phyloP scores from a whole-genome alignment of 2,888 invertebrate species.

The Electrophaes corylata region DNA sequence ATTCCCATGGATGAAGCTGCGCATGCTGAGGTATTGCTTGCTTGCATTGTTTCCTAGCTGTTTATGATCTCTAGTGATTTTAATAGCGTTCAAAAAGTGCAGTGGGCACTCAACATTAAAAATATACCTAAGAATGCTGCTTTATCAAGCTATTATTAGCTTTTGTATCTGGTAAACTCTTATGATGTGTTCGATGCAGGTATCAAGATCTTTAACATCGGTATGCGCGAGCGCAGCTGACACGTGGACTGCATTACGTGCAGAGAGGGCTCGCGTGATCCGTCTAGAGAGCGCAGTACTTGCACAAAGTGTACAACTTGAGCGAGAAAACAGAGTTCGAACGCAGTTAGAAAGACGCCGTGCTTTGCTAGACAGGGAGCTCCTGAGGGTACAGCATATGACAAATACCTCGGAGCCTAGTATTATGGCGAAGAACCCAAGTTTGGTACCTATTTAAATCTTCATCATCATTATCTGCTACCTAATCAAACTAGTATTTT shows the following conservation, averaged over 20 bases:
- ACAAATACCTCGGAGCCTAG: slow-evolving; percentile 31
- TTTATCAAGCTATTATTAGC: too few species aligned
- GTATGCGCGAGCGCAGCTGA: slow-evolving; percentile 65
- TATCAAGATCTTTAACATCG: slow-evolving; percentile 64
- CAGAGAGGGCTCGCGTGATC: slow-evolving; percentile 70
- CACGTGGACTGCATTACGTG: slow-evolving; percentile 70
- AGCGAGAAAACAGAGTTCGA: slow-evolving; percentile 69
- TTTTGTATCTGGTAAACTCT: too few species aligned
- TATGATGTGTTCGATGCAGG: slow-evolving; percentile 42
- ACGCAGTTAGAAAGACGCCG: slow-evolving; percentile 71
- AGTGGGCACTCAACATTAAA: not conserved
- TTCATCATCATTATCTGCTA: slow-evolving; percentile 3
- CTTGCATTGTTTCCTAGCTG: not conserved
- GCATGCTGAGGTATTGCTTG: slow-evolving; percentile 51
- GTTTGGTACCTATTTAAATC: slow-evolving; percentile 47
- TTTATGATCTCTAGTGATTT: not conserved
- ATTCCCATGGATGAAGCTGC: slow-evolving; percentile 46
- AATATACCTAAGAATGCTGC: too few species aligned
- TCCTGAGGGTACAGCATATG: slow-evolving; percentile 53
- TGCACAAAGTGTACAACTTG: slow-evolving; percentile 68
- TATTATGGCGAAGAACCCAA: slow-evolving; percentile 44
- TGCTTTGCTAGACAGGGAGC: slow-evolving; percentile 64
- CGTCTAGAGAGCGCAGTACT: slow-evolving; percentile 70
- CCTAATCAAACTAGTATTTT: not conserved
- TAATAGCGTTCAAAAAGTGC: not conserved